Evolutionary conservation across 2,797 vertebrate genomes (phyloP).

Genomic region (Eidolon dupreanum): DNA sequence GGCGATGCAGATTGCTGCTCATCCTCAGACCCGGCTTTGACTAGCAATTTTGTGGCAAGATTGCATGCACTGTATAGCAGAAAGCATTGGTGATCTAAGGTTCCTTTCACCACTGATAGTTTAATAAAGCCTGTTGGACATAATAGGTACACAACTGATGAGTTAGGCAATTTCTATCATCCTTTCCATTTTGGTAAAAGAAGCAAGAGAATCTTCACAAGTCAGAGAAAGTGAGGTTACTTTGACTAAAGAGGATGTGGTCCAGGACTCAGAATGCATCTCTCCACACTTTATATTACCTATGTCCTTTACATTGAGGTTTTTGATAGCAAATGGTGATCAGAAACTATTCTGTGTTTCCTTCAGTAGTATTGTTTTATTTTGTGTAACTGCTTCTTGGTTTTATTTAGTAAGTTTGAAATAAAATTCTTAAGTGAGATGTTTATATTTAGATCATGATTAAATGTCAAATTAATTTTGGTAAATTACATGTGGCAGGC

Average conservation of each 20-base stretch:
- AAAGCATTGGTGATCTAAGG: not conserved
- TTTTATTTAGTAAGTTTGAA: not conserved
- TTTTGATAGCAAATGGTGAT: not conserved
- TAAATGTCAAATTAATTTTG: not conserved
- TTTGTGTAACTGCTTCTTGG: not conserved
- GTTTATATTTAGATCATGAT: not conserved
- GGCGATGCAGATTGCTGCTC: not conserved
- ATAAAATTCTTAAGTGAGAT: not conserved
- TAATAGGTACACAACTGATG: not conserved
- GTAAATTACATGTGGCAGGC: not conserved
- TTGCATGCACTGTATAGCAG: not conserved
- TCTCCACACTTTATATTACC: not conserved
- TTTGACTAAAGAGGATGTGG: not conserved
- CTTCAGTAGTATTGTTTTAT: not conserved
- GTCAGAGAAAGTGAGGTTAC: not conserved
- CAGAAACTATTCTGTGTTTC: not conserved
- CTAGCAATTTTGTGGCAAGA: not conserved
- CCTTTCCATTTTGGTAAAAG: not conserved
- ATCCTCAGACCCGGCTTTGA: too few species aligned
- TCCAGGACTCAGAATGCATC: not conserved
- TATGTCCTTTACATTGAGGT: not conserved
- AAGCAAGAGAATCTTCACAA: not conserved
- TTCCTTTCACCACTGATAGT: not conserved
- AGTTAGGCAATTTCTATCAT: not conserved
- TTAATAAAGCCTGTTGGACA: not conserved